Base-by-base conservation (phyloP, 2,797 vertebrate species). In the Sebastes oblongus region DNA sequence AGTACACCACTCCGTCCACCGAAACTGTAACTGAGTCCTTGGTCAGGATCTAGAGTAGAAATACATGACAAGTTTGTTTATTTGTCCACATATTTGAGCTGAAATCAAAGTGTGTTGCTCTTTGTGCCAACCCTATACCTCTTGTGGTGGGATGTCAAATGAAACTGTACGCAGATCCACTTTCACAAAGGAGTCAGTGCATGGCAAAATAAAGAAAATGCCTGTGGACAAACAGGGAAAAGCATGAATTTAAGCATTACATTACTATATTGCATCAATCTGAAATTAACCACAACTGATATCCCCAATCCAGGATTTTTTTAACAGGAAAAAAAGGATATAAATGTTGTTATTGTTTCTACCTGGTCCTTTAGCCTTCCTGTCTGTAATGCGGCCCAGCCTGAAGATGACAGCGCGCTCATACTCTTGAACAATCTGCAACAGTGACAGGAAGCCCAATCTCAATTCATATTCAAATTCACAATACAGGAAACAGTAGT, bases 101-200 rank as follows among this genome's bases (percentile, higher is more conserved):
- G 1, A 70, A 60, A 29, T 58, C 1, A 11, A 14, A 62, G 27
- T 32, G 13, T 68, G 8, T 30, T 24, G 4, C 27, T 64, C 2
- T 66, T 68, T 7, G 16, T 34, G 18, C 1, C 3, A 27, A 5
- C 5, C 14, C 0, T 92, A 42, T 42, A 96, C 96, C 95, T 96
- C 96, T 84, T 96, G 96, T 3, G 96, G 96, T 61, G 96, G 96
- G 66, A 96, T 96, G 90, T 96, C 95, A 82, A 96, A 96, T 20
- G 96, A 96, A 60, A 96, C 83, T 8, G 96, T 96, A 85, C 96
- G 89, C 82, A 96, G 88, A 79, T 96, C 96, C 39, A 96, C 96
- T 89, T 95, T 96, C 32, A 95, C 68, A 80, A 95, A 92, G 50
- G 91, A 87, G 72, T 96, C 96, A 1, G 95, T 96, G 88, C 96